Evolutionary conservation across 2,888 invertebrate genomes (phyloP), one percentile per base, ranked within the genome.

Genomic region (Drosophila pegasa): DNA sequence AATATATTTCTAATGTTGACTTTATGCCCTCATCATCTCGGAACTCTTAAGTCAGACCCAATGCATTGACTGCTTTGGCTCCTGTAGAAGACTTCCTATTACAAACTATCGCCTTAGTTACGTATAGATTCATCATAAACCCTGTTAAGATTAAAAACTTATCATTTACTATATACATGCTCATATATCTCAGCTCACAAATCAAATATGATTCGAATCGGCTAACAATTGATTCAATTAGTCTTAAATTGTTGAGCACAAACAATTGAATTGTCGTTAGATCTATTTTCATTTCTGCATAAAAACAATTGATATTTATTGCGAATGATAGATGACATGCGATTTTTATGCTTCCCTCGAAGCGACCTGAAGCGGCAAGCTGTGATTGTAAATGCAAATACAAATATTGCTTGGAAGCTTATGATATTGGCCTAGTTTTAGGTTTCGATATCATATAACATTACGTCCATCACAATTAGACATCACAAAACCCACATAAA

Each of bases 401-500:
- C 7, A 14, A 14, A 14, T 35, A 31, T 43, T 25, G 25, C n/a
- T 1, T 56, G 40, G 31, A 65, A n/a, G 22, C 68, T 67, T 35
- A 78, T 73, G 60, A 38, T 33, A 47, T 43, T 75, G 78, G 45
- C 57, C 78, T 68, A 61, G 38, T 68, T 64, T 12, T 38, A 37
- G 27, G 14, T 45, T 43, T 64, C 51, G 9, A 25, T 40, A n/a
- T 60, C 33, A 33, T 52, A 64, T n/a, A 41, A 16, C 10, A 25
- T 33, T 33, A 27, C 4, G 57, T 40, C 43, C 38, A 41, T 45
- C 45, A 62, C 25, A 57, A 40, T 57, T 58, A 67, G 61, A 31
- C 47, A 59, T 43, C 37, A 22, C 0, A 68, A 66, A 56, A 63
- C n/a, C 63, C 33, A 65, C 59, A 25, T 50, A 20, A 29, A 78